phyloP scores from a whole-genome alignment of 2,797 vertebrate genomes.

The Enteromius paludinosus region DNA sequence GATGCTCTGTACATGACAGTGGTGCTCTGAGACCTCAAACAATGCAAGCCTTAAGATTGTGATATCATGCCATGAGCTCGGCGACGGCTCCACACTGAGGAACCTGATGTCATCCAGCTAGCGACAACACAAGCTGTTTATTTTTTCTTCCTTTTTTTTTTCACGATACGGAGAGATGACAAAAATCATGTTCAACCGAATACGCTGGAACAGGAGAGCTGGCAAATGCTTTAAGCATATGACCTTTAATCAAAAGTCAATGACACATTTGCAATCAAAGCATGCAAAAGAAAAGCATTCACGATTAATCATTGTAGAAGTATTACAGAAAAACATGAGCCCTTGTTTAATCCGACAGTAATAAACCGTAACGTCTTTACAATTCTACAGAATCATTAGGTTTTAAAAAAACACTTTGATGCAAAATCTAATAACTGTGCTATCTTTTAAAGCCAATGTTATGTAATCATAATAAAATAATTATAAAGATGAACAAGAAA shows the following conservation, averaged over 20 bases:
- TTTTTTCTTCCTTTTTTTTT: constrained; percentile 7
- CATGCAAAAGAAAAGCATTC: neutral
- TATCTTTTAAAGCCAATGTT: neutral
- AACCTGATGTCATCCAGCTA: constrained; percentile 50
- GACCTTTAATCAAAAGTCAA: constrained; percentile 19
- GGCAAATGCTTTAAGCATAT: neutral
- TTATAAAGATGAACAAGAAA: neutral
- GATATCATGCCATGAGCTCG: constrained; percentile 54
- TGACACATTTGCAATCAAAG: constrained; percentile 22
- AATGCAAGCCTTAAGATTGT: constrained; percentile 54
- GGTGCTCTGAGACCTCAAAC: constrained; percentile 42
- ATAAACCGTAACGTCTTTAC: neutral
- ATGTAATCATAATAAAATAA: neutral
- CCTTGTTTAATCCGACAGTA: neutral
- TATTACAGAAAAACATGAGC: neutral
- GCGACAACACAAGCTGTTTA: constrained; percentile 26
- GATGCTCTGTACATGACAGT: constrained; percentile 42
- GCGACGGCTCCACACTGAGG: constrained; percentile 40
- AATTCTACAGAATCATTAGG: neutral
- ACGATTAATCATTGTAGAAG: neutral
- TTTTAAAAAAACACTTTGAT: neutral
- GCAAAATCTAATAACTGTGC: neutral
- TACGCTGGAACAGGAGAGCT: neutral
- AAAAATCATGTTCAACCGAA: neutral
- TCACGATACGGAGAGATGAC: neutral